Percentiles rank a stretch among this genome's conserved stretches.
phyloP scores from a whole-genome alignment of 2,113 vertebrate genomes.

The Callocephalon fimbriatum region DNA sequence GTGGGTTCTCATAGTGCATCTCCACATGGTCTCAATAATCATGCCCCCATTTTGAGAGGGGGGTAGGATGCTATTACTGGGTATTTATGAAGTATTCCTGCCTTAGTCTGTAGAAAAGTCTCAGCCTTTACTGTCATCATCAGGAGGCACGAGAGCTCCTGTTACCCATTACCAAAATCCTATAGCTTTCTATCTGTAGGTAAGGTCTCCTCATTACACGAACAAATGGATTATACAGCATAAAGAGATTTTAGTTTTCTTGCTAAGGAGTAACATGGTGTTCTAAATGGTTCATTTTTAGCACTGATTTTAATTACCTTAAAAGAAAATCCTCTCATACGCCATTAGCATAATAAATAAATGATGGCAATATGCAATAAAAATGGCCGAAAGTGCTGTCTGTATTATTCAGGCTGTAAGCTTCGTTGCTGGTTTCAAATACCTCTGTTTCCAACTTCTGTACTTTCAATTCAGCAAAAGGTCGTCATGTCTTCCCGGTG shows the following conservation, averaged over 20 bases:
- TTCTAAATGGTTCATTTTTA: neutral
- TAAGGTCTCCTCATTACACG: neutral
- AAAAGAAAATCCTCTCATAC: neutral
- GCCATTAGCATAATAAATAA: neutral
- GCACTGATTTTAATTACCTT: neutral
- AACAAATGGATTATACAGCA: neutral
- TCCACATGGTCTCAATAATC: neutral
- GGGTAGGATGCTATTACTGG: neutral
- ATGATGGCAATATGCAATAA: neutral
- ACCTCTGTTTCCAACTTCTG: neutral
- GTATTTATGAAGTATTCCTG: neutral
- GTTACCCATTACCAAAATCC: neutral
- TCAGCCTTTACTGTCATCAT: neutral
- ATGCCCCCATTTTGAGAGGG: neutral
- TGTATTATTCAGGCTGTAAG: neutral
- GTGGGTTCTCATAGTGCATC: neutral
- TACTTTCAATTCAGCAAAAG: conserved; percentile 15
- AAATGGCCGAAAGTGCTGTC: neutral
- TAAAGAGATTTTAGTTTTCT: neutral
- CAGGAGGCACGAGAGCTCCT: neutral
- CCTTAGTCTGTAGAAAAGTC: neutral
- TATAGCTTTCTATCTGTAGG: neutral
- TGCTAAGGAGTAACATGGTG: neutral
- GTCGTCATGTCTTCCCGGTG: neutral
- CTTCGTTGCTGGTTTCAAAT: conserved; percentile 5